phyloP scores from a whole-genome alignment of 1,140 invertebrate genomes.

The Scaptomyza pallida region DNA sequence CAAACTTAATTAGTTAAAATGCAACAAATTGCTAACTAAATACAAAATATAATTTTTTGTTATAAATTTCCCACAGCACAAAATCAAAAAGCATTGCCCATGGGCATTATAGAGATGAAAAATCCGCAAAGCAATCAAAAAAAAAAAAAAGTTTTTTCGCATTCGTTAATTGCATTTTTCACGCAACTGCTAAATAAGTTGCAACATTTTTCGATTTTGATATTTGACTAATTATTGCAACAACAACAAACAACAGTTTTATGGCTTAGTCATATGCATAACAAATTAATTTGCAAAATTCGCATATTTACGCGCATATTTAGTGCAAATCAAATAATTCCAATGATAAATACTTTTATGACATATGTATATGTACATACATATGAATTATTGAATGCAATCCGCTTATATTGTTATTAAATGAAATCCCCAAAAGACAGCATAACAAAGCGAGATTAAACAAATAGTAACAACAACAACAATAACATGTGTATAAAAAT shows the following conservation, averaged over 20 bases:
- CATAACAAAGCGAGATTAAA: background rate
- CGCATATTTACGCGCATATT: slow-evolving; percentile 14
- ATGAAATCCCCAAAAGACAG: background rate
- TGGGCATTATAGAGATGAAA: background rate
- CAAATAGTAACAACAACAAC: background rate
- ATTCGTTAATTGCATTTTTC: slow-evolving; percentile 2
- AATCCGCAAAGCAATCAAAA: slow-evolving; percentile 6
- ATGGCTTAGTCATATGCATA: slow-evolving; percentile 22
- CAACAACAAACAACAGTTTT: too few species aligned
- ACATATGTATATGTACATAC: background rate
- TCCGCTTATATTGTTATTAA: background rate
- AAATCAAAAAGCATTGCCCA: background rate
- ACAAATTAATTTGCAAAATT: slow-evolving; percentile 22
- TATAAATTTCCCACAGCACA: slow-evolving; percentile 10
- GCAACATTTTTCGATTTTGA: background rate
- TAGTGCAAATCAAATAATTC: slow-evolving; percentile 18
- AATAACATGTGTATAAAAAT: background rate
- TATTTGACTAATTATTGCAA: slow-evolving; percentile 36
- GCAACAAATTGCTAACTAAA: too few species aligned
- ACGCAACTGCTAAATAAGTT: slow-evolving; percentile 11
- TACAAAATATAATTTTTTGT: background rate
- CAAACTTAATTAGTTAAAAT: too few species aligned
- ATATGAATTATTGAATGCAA: background rate
- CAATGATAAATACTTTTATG: background rate
- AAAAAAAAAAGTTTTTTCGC: slow-evolving; percentile 11